Base-by-base conservation (phyloP, 2,888 invertebrate genomes). In the Epirrita christyi region DNA sequence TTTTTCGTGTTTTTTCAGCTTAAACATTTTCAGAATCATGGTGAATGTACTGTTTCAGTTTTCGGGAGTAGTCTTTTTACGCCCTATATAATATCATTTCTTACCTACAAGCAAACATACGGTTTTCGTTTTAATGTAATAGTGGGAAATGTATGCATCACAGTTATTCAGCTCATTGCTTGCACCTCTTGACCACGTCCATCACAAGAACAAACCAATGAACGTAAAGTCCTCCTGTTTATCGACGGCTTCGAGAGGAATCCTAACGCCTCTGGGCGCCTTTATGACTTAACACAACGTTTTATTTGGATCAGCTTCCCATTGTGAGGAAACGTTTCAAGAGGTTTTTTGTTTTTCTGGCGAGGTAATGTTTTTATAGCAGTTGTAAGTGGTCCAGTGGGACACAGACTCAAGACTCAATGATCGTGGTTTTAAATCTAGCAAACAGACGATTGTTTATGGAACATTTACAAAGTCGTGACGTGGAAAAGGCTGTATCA, bases 211-310 rank as follows among this genome's bases (percentile, higher is more conserved):
- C 55, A 38, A 49, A 52, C 52, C 52, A 53, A 58, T 59, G 55
- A 59, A 48, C 55, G 59, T 59, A 59, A 59, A 55, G 50, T 55
- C 59, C 46, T 4, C 4, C 59, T 47, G 55, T 59, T 59, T 59
- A 59, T 59, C 47, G 59, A 40, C 41, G 40, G 46, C 53, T 55
- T 44, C 28, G 40, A 48, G 36, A 48, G 43, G 43, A 29, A 37
- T 42, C 28, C 41, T 14, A 43, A 48, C 29, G 42, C 15, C 46
- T 15, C n/a, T 28, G 15, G 37, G 14, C 32, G 45, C 46, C 44
- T 59, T 59, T 55, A 59, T 55, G 55, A 55, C 59, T 55, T 51
- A 55, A 59, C 59, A 59, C 49, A 46, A 47, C 55, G 55, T 55
- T 59, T 59, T 55, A 59, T 51, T 59, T 15, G 40, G 47, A 55